Base-by-base conservation (phyloP, 1,140 invertebrate species). In the Luehdorfia chinensis region DNA sequence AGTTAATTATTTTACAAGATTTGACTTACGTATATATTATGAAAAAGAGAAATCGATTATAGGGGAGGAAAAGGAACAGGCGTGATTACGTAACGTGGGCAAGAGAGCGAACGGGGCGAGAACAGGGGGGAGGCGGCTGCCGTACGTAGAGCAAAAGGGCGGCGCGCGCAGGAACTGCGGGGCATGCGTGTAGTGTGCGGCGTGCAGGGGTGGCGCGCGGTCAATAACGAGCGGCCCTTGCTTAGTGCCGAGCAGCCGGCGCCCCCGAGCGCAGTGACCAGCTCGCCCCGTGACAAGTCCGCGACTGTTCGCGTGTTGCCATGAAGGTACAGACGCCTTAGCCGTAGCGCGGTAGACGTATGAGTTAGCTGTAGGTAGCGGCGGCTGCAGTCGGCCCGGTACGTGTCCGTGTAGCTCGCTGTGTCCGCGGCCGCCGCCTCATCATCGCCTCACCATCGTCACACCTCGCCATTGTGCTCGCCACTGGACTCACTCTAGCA, bases 321-420 rank as follows among this genome's bases (percentile, higher is more conserved):
- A 84, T 84, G 80, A 81, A 84, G 80, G 80, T 84, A 84, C 41
- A 65, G 56, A 59, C 55, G 61, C 62, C 58, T 59, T 48, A n/a
- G 59, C 66, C 62, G 64, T 83, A 83, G 75, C 61, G 74, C 66
- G 66, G 52, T 78, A 80, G 75, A 61, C 66, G 65, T 77, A 66
- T 73, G 63, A 52, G 53, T 60, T 74, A 74, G 73, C 65, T 54
- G 65, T 83, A 79, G 63, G 68, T 72, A 67, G 52, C 64, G 59
- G 59, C 63, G 55, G 57, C 55, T 48, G 65, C 57, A 60, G 56
- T 46, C 67, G 58, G 37, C 36, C 59, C 72, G 72, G 72, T 76
- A 76, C 63, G 76, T 79, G 71, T 56, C 53, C 56, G 56, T n/a
- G n/a, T 61, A 50, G 53, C 58, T 68, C 57, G 50, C 59, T 51